Conservation (phyloP, 1,140 invertebrate genomes). For the Caenorhabditis tropicalis region DNA sequence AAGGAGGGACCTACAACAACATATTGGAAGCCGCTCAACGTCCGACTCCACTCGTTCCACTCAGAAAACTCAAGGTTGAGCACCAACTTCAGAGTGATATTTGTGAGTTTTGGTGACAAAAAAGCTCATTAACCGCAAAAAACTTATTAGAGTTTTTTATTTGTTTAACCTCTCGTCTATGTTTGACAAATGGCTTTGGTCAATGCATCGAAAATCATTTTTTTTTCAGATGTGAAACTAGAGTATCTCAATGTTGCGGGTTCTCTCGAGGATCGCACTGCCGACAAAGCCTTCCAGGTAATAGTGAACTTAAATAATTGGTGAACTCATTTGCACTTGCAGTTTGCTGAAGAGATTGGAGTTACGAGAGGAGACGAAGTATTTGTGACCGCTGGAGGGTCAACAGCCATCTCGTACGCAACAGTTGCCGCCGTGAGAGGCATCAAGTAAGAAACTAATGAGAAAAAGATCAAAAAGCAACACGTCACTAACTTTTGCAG, state of each 20-base stretch:
- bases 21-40: conserved; percentile 38
- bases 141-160: neutral
- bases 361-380: conserved; percentile 21
- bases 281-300: conserved; percentile 35
- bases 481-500: neutral
- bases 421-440: conserved; percentile 27
- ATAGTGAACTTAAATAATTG: neutral
- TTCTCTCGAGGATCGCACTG: conserved; percentile 48
- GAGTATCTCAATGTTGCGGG: conserved; percentile 54
- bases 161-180: neutral
- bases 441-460: conserved; percentile 1
- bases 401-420: conserved; percentile 34
- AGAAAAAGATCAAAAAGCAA: neutral
- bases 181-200: conserved; percentile 9
- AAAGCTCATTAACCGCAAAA: conserved; percentile 12
- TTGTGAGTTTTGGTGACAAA: conserved; percentile 19
- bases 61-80: conserved; percentile 4
- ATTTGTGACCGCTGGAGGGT: conserved; percentile 26
- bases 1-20: conserved; percentile 18
- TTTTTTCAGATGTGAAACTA: conserved; percentile 52
- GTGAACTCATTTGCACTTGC: neutral
- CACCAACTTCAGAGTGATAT: conserved; percentile 11
- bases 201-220: neutral
- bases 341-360: conserved; percentile 42
- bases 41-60: conserved; percentile 14